A percentile compares a stretch with the other conserved stretches of the same genome.
These are phyloP conservation scores for Drosophila elegans DNA, from an alignment of 1,140 invertebrate genomes.

Conservation along the genomic window DNA sequence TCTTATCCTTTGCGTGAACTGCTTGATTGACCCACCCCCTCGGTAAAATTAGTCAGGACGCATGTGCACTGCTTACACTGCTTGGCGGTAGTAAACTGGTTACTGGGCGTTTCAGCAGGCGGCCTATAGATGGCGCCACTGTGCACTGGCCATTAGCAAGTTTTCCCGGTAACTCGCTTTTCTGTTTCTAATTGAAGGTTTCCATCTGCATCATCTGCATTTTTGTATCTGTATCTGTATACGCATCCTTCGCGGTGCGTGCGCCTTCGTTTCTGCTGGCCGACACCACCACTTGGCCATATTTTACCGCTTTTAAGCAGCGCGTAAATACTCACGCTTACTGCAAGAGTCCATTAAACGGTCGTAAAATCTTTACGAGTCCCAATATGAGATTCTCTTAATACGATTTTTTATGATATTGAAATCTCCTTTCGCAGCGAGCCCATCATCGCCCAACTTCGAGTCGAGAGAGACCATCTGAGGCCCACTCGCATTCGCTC, in stretches of 20 bases:
- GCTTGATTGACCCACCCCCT: constrained; percentile 7
- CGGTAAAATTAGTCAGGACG: constrained; percentile 51
- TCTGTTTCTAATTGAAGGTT: constrained; percentile 44
- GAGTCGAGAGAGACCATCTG: constrained; percentile 51
- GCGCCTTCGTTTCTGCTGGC: constrained; percentile 34
- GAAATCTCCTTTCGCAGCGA: constrained; percentile 76
- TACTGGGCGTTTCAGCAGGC: constrained; percentile 6
- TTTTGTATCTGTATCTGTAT: constrained; percentile 23
- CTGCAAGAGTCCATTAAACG: constrained; percentile 84
- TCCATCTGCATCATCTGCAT: constrained; percentile 35
- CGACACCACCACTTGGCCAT: constrained; percentile 74
- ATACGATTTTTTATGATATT: constrained; percentile 84
- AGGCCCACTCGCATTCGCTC: constrained; percentile 29
- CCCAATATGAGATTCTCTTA: constrained; percentile 83
- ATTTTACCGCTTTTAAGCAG: constrained; percentile 83
- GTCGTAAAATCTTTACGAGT: constrained; percentile 84
- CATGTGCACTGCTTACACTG: constrained; percentile 60
- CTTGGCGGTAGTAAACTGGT: constrained; percentile 37
- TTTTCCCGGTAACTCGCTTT: constrained; percentile 8
- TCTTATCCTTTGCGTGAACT: not conserved
- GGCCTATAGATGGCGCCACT: constrained; percentile 55
- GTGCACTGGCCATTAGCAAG: not conserved
- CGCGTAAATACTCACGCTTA: constrained; percentile 84
- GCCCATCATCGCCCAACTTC: constrained; percentile 62
- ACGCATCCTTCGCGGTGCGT: constrained; percentile 27